phyloP scores from a whole-genome alignment of 2,113 vertebrate species.

The Ranitomeya imitator region DNA sequence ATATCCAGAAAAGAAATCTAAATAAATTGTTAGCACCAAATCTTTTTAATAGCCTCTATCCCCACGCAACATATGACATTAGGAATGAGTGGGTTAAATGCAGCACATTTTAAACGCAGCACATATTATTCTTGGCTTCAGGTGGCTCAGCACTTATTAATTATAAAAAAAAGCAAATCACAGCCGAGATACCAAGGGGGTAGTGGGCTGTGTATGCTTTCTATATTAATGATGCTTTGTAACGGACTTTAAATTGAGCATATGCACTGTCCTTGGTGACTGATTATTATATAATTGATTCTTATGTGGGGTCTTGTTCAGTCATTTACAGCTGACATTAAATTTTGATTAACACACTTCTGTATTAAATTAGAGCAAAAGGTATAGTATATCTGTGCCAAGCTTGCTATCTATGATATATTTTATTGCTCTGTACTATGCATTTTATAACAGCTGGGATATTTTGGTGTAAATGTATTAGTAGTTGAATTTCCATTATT shows the following conservation, averaged over 20 bases:
- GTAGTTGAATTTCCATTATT: background rate
- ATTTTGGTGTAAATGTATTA: background rate
- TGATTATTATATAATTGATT: constrained; percentile 1
- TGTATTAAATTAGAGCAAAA: background rate
- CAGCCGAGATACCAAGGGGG: constrained; percentile 56
- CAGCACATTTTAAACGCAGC: background rate
- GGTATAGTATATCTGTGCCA: background rate
- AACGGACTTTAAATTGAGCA: background rate
- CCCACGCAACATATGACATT: background rate
- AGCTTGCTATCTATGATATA: background rate
- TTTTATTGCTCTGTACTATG: no score
- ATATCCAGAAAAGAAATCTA: background rate
- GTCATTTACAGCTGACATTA: background rate
- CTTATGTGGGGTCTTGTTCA: background rate
- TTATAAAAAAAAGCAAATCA: constrained; percentile 63
- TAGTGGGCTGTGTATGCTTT: background rate
- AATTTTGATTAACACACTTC: background rate
- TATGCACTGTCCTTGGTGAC: constrained; percentile 14
- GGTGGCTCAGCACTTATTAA: constrained; percentile 61
- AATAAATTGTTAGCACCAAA: background rate
- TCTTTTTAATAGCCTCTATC: background rate
- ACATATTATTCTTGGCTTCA: constrained; percentile 25
- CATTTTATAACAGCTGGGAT: background rate
- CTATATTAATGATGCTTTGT: constrained; percentile 46
- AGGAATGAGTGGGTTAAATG: constrained; percentile 29